Evolutionary conservation across 2,888 invertebrate species (phyloP).

Genomic region (Meloe dianella): DNA sequence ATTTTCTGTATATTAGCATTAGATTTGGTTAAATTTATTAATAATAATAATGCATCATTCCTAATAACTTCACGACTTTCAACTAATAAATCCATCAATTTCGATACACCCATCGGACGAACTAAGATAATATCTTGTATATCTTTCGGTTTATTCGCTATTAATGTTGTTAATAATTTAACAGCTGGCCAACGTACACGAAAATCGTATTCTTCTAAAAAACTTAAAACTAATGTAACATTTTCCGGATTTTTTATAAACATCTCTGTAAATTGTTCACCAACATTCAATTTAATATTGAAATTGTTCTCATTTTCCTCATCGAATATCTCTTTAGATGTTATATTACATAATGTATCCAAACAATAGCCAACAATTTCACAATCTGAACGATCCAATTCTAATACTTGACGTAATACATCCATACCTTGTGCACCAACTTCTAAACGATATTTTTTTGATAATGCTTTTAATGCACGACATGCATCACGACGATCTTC

Average conservation of each 20-base stretch:
- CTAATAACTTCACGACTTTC: constrained; percentile 95
- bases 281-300: constrained; percentile 70
- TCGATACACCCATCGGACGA: constrained; percentile 96
- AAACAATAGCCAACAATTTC: constrained; percentile 92
- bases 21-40: constrained; percentile 90
- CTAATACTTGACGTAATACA: constrained; percentile 79
- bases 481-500: constrained; percentile 97
- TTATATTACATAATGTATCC: constrained; percentile 91
- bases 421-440: constrained; percentile 94
- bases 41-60: constrained; percentile 89
- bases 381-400: constrained; percentile 86
- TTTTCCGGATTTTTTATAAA: constrained; percentile 90
- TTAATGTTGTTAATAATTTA: constrained; percentile 84
- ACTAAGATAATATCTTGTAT: constrained; percentile 87
- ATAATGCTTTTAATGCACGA: constrained; percentile 88
- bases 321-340: constrained; percentile 79
- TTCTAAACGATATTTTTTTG: constrained; percentile 91
- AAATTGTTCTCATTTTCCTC: constrained; percentile 72
- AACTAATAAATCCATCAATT: constrained; percentile 93
- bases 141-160: constrained; percentile 84
- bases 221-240: constrained; percentile 78
- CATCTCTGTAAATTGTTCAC: constrained; percentile 96
- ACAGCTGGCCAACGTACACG: constrained; percentile 90
- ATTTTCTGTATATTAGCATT: constrained; percentile 99
- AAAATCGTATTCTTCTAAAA: constrained; percentile 95